A percentile compares a stretch with the other conserved stretches of the same genome.
phyloP scores from a whole-genome alignment of 2,888 invertebrate species.

The Ischnura elegans region DNA sequence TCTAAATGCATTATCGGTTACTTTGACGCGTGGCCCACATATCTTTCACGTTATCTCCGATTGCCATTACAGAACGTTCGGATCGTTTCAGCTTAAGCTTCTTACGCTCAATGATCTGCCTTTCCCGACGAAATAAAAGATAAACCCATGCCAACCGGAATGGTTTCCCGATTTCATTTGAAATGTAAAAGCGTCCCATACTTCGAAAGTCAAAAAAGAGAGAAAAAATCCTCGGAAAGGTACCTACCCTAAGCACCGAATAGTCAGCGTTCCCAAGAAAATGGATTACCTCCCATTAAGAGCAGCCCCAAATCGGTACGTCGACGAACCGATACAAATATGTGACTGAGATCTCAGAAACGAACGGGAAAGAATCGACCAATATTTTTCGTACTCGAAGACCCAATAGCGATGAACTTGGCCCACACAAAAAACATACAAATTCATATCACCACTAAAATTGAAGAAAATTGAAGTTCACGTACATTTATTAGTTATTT shows the following conservation, averaged over 20 bases:
- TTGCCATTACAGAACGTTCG: neutral
- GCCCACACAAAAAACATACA: no score
- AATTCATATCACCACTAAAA: no score
- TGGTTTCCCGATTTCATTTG: neutral
- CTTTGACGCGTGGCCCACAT: neutral
- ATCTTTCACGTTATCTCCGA: neutral
- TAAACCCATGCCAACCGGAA: neutral
- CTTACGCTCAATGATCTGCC: neutral
- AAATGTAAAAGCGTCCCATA: neutral
- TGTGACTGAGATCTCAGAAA: neutral
- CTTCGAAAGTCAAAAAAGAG: neutral
- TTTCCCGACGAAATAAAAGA: neutral
- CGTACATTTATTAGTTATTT: no score
- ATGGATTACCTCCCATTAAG: neutral
- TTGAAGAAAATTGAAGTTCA: no score
- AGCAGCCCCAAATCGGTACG: neutral
- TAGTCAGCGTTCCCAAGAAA: neutral
- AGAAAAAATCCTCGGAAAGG: neutral
- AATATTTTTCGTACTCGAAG: no score
- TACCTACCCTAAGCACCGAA: neutral
- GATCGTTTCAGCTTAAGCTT: neutral
- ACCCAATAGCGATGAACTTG: no score
- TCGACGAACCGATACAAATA: neutral
- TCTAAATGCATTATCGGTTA: constrained; percentile 3
- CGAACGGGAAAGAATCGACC: neutral